A percentile compares a stretch with the other conserved stretches of the same genome.
Evolutionary conservation across 2,113 vertebrate species (phyloP).

Genomic region (Erinaceus europaeus): DNA sequence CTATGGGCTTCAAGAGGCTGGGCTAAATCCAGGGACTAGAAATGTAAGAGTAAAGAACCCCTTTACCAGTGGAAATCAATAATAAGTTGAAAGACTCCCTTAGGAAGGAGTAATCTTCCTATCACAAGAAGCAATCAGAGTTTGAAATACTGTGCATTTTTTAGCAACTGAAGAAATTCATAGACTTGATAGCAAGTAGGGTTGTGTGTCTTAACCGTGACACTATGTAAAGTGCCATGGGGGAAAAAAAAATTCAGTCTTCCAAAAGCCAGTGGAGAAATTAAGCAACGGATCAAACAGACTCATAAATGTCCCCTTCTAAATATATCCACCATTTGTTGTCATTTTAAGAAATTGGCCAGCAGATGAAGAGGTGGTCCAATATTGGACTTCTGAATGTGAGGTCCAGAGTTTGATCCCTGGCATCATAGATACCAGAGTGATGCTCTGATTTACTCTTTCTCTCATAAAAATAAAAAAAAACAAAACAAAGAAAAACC

Average conservation of each 20-base stretch:
- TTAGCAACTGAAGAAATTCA: not conserved
- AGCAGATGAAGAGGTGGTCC: no score
- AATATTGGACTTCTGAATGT: no score
- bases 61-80: not conserved
- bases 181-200: not conserved
- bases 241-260: slow-evolving; percentile 43
- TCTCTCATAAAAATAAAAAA: no score
- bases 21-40: not conserved
- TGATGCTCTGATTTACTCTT: no score
- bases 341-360: not conserved
- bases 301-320: not conserved
- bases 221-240: not conserved
- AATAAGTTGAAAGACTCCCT: not conserved
- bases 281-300: not conserved
- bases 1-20: not conserved
- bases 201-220: not conserved
- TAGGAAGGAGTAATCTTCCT: not conserved
- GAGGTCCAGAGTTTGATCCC: no score
- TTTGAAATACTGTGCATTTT: not conserved
- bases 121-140: not conserved
- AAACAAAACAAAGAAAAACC: no score
- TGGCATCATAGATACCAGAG: no score
- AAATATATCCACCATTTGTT: not conserved
- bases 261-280: slow-evolving; percentile 1
- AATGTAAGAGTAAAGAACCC: not conserved